Evolutionary conservation across 2,113 vertebrate species (phyloP), one percentile per base, ranked within the genome.

Genomic region (Odontesthes bonariensis): DNA sequence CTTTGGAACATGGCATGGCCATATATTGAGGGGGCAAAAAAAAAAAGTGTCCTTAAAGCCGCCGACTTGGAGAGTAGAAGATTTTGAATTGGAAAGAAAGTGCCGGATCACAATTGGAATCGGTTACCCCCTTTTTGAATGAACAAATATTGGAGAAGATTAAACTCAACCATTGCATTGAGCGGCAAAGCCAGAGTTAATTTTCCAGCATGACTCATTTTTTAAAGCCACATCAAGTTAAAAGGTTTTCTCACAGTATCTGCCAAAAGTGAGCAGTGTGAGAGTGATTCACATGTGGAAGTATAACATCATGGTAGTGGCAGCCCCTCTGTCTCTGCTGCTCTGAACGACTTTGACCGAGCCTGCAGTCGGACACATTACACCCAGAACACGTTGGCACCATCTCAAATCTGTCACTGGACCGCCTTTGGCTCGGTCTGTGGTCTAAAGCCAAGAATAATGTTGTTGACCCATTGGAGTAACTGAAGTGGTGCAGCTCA

Each of bases 381-480:
- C 79, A 79, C 81, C 82, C 83, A 70, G 76, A 87, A 66, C 72
- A 49, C 69, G 42, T 79, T 86, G 90, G 87, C 89, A 88, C 63
- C 72, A 20, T 74, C 82, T 88, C 82, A 83, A 80, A 73, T 64
- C 79, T 66, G 52, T 62, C 86, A 58, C 64, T 64, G 77, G 70
- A 63, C 74, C 13, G 73, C 74, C 71, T 81, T 56, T 58, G 73
- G 57, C 81, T 85, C 51, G 20, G 62, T 44, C 65, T 40, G 69
- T 51, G 42, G 58, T 76, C 64, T 38, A 31, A 8, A 61, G 89
- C 89, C 85, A 88, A 88, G 80, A 89, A 86, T 78, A 87, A 87
- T 84, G 76, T 55, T 69, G 82, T 85, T 83, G 78, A 78, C 83
- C 81, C 65, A 51, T 52, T 44, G 49, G 63, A 88, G 80, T 31